These are phyloP conservation scores for Psettodes erumei DNA, from an alignment of 2,113 vertebrate species.

Conservation along the genomic window DNA sequence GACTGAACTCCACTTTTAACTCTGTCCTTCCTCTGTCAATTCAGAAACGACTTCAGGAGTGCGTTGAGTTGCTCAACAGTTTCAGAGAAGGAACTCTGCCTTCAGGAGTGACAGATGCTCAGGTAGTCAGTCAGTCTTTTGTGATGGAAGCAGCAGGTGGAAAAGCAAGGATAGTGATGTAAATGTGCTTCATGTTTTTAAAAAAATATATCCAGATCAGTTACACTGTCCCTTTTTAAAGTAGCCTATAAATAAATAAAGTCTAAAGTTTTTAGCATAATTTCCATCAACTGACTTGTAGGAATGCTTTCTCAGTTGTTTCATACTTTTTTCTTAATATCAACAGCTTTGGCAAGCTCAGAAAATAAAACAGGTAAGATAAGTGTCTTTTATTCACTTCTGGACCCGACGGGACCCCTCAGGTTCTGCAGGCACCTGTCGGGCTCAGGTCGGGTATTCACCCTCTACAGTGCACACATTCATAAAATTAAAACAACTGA, in stretches of 20 bases:
- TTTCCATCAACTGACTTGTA: neutral
- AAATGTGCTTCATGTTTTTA: neutral
- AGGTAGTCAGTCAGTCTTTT: conserved; percentile 78
- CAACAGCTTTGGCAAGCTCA: conserved; percentile 92
- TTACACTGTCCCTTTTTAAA: neutral
- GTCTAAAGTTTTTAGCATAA: neutral
- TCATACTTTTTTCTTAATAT: conserved; percentile 4
- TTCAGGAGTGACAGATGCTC: conserved; percentile 86
- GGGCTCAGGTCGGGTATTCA: no score
- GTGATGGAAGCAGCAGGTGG: neutral
- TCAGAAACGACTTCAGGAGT: conserved; percentile 89
- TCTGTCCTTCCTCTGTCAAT: neutral
- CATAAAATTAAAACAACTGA: no score
- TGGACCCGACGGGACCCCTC: no score
- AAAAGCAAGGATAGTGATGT: neutral
- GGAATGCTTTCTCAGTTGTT: neutral
- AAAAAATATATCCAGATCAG: neutral
- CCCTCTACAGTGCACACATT: no score
- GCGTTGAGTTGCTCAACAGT: conserved; percentile 86
- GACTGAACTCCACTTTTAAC: neutral
- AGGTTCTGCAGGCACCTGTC: no score
- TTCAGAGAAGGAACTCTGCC: conserved; percentile 87
- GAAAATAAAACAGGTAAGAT: conserved; percentile 93
- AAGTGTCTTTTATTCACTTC: neutral
- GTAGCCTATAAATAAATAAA: neutral